Conservation (phyloP, 2,888 invertebrate genomes). For the Baccha elongata region DNA sequence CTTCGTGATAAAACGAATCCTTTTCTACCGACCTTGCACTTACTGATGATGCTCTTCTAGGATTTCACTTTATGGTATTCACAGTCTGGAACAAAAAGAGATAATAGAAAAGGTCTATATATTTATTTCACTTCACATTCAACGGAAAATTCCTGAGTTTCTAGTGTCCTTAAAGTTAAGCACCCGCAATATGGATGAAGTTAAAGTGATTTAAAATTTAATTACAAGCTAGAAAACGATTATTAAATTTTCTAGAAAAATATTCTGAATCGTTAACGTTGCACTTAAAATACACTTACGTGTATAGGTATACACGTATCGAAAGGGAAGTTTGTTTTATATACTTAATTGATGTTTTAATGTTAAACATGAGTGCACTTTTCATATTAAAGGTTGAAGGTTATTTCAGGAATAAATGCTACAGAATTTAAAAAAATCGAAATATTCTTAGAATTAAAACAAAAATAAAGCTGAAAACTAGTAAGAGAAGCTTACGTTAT, state of each 20-base stretch:
- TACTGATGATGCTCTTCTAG: slow-evolving; percentile 52
- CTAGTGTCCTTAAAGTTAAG: slow-evolving; percentile 45
- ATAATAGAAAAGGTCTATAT: slow-evolving; percentile 3
- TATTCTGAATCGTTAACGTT: not conserved
- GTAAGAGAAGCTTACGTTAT: too few species aligned
- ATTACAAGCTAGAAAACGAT: slow-evolving; percentile 50
- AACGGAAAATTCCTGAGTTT: not conserved
- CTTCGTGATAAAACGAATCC: slow-evolving; percentile 44
- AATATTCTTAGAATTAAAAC: too few species aligned
- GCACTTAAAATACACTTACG: slow-evolving; percentile 11
- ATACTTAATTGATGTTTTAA: not conserved
- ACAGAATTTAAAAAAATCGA: too few species aligned
- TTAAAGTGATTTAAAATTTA: slow-evolving; percentile 68
- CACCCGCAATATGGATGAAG: slow-evolving; percentile 42
- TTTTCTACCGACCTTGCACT: slow-evolving; percentile 58
- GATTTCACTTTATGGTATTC: slow-evolving; percentile 45
- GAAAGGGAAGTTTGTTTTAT: too few species aligned
- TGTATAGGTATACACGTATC: too few species aligned
- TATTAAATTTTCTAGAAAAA: slow-evolving; percentile 56
- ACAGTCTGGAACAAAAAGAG: not conserved
- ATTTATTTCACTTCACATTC: not conserved
- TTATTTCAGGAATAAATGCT: too few species aligned
- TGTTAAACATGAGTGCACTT: not conserved
- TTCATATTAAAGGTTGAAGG: not conserved
- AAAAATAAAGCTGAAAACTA: too few species aligned